These are phyloP conservation scores for Cichladusa arquata DNA, from an alignment of 2,113 vertebrate species.

Conservation along the genomic window DNA sequence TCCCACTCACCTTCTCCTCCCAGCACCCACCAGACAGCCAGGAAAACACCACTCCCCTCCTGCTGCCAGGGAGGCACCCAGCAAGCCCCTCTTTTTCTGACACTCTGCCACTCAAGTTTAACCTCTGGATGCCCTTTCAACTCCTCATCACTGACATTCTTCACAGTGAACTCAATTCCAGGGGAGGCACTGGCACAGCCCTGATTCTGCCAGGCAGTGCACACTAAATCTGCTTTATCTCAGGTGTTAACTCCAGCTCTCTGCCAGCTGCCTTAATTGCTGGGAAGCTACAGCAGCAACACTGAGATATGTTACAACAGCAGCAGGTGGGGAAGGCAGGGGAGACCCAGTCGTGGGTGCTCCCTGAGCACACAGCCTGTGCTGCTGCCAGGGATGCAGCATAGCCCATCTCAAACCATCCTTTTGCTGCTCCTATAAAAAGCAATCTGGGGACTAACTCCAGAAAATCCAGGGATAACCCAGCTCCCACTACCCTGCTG, in stretches of 20 bases:
- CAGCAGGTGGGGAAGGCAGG: neutral
- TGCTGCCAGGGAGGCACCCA: neutral
- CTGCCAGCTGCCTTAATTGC: conserved; percentile 14
- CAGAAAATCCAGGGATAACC: neutral
- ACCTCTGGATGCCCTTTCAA: neutral
- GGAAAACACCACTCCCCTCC: neutral
- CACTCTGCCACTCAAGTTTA: neutral
- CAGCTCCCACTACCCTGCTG: neutral
- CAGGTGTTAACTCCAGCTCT: neutral
- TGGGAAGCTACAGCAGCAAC: neutral
- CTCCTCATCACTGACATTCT: neutral
- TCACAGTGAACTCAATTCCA: neutral
- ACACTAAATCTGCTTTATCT: conserved; percentile 1
- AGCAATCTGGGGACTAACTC: neutral
- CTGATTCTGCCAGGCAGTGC: neutral
- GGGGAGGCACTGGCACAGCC: neutral
- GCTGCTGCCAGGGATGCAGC: neutral
- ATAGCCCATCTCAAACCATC: neutral
- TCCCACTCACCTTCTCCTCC: neutral
- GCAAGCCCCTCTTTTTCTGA: neutral
- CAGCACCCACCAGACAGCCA: fast-evolving
- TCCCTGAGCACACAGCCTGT: neutral
- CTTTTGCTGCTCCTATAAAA: neutral
- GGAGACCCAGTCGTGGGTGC: neutral
- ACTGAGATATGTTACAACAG: neutral